These are phyloP conservation scores for Lasiurus borealis DNA, from an alignment of 2,113 vertebrate species.

Conservation along the genomic window DNA sequence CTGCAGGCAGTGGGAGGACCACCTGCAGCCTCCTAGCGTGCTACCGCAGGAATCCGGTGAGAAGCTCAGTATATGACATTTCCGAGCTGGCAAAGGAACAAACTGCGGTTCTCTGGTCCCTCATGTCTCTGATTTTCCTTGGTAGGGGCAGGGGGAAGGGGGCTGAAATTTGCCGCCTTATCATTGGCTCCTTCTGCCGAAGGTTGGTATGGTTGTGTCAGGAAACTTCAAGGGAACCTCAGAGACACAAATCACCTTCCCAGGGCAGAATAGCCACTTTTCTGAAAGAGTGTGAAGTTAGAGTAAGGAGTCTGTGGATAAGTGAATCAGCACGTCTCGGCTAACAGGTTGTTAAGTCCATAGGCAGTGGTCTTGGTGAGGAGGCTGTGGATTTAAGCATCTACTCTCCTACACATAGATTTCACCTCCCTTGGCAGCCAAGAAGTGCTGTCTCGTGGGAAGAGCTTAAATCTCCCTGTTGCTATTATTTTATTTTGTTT, in stretches of 20 bases:
- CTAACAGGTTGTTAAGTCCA: neutral
- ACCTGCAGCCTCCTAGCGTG: rapidly evolving
- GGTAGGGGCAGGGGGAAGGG: too few relatives aligned
- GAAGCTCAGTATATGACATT: neutral
- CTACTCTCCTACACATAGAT: neutral
- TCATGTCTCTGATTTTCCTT: neutral
- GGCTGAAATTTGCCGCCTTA: neutral
- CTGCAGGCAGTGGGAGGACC: neutral
- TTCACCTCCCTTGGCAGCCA: neutral
- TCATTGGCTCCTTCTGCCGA: neutral
- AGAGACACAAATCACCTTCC: neutral
- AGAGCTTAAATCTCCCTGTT: neutral
- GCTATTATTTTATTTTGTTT: neutral
- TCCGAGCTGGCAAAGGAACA: neutral
- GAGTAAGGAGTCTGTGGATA: rapidly evolving
- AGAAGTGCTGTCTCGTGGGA: neutral
- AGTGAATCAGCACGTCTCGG: neutral
- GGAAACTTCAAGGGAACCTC: neutral
- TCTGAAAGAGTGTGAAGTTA: neutral
- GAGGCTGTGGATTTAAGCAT: neutral
- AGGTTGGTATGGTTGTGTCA: neutral
- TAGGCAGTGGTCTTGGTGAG: neutral
- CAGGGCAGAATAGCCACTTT: neutral
- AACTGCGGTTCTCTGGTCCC: neutral
- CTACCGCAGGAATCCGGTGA: neutral